Conservation (phyloP, 2,113 vertebrate genomes). For the Pollimyrus isidori region DNA sequence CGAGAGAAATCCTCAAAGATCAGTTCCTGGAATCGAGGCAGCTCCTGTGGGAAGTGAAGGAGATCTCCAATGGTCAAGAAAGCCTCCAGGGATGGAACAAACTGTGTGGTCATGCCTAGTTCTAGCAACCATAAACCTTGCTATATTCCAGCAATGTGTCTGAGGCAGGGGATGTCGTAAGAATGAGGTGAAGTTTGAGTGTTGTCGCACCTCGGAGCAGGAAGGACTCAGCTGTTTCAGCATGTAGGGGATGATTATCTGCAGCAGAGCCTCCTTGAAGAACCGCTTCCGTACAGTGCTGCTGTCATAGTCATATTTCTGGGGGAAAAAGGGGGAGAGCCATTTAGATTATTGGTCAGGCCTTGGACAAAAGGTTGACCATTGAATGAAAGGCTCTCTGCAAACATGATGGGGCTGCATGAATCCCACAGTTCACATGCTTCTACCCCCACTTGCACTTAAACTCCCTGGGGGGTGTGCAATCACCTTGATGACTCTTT, state of each 20-base stretch:
- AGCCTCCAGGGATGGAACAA: not conserved
- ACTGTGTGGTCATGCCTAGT: not conserved
- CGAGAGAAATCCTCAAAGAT: conserved; percentile 91
- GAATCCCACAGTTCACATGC: not conserved
- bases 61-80: not conserved
- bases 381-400: not conserved
- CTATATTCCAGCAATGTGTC: not conserved
- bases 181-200: not conserved
- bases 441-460: not conserved
- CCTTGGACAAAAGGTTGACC: not conserved
- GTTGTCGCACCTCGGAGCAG: conserved; percentile 67
- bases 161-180: not conserved
- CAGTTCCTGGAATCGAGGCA: conserved; percentile 81
- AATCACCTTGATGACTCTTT: conserved; percentile 89
- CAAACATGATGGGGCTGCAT: not conserved
- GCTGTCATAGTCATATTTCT: conserved; percentile 96
- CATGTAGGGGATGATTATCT: conserved; percentile 91
- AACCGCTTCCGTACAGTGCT: conserved; percentile 89
- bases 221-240: conserved; percentile 80
- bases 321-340: not conserved
- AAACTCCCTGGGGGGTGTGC: not conserved
- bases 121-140: not conserved
- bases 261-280: conserved; percentile 90
- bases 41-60: conserved; percentile 57
- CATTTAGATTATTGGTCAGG: not conserved